Evolutionary conservation across 2,888 invertebrate species (phyloP).

Genomic region (Scaptodrosophila latifasciaeformis): DNA sequence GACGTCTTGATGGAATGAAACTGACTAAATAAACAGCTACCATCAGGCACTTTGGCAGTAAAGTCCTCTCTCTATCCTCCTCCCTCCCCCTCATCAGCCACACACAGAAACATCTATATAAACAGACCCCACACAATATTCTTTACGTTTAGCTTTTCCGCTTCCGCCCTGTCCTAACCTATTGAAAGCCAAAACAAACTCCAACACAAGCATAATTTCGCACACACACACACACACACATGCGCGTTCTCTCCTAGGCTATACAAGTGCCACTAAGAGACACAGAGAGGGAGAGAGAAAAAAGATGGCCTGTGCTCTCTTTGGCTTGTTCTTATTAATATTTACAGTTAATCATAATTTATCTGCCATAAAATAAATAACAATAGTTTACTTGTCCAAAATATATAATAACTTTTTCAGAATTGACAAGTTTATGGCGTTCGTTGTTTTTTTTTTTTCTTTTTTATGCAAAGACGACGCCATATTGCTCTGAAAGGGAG

Average conservation of each 20-base stretch:
- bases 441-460: constrained; percentile 42
- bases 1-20: constrained; percentile 23
- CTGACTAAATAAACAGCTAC: constrained; percentile 32
- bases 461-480: too few species aligned
- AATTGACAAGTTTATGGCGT: too few species aligned
- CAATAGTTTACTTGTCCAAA: constrained; percentile 38
- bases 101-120: neutral
- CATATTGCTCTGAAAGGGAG: too few species aligned
- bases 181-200: constrained; percentile 57
- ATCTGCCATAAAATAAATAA: too few species aligned
- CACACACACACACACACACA: neutral
- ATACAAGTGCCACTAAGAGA: neutral
- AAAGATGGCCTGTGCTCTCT: constrained; percentile 20
- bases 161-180: constrained; percentile 31
- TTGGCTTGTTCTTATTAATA: neutral
- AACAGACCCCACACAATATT: constrained; percentile 1
- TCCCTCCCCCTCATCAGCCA: too few species aligned
- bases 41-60: constrained; percentile 5
- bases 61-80: too few species aligned
- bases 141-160: constrained; percentile 35
- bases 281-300: neutral
- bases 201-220: neutral
- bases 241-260: neutral
- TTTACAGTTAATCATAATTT: too few species aligned
- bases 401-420: too few species aligned